A percentile compares a stretch with the other conserved stretches of the same genome.
phyloP scores from a whole-genome alignment of 2,888 invertebrate species.

The Piscicola geometra region DNA sequence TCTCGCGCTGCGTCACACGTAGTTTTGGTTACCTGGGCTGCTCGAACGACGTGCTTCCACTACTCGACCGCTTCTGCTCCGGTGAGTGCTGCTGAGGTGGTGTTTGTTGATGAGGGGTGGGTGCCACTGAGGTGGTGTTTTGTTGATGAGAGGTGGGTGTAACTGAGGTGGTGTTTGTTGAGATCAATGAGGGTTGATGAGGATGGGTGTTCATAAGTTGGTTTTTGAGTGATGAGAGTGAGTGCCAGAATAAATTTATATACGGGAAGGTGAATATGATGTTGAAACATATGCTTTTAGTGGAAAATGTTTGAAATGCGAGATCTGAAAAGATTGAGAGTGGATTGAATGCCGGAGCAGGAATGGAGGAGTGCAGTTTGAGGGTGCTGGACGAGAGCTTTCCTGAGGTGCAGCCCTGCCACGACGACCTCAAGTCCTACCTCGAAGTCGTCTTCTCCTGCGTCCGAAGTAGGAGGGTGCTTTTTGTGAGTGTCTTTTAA shows the following conservation, averaged over 20 bases:
- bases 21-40: conserved; percentile 38
- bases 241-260: too few relatives aligned
- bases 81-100: conserved; percentile 19
- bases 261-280: too few relatives aligned
- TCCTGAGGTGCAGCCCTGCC: conserved; percentile 36
- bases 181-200: neutral
- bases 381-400: conserved; percentile 37
- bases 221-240: neutral
- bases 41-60: conserved; percentile 30
- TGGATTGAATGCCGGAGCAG: neutral
- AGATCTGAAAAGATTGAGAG: neutral
- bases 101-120: neutral
- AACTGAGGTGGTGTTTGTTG: neutral
- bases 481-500: too few relatives aligned
- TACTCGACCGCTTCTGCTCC: conserved; percentile 34
- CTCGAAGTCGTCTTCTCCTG: conserved; percentile 34
- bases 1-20: conserved; percentile 32
- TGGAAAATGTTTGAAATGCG: neutral
- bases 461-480: too few relatives aligned
- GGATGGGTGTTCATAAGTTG: neutral
- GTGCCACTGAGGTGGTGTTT: neutral
- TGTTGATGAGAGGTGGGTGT: neutral
- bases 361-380: conserved; percentile 29
- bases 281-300: too few relatives aligned
- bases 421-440: conserved; percentile 39